A percentile compares a stretch with the other conserved stretches of the same genome.
Evolutionary conservation across 2,113 vertebrate genomes (phyloP).

Genomic region (Xyliphius kryptos): DNA sequence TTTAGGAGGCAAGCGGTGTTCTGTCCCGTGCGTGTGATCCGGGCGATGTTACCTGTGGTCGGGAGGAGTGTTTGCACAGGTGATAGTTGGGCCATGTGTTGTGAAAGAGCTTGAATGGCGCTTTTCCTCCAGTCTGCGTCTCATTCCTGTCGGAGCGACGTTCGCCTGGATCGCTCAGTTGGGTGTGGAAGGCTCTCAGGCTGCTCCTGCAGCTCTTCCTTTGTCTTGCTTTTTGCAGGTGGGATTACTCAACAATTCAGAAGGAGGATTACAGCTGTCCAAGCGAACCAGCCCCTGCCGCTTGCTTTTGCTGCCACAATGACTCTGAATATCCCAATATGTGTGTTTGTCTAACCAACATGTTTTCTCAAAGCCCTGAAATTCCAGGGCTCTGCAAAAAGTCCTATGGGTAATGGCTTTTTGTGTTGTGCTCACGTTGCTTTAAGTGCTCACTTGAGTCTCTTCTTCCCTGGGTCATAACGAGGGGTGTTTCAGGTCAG

Average conservation of each 20-base stretch:
- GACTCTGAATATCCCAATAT: too few relatives aligned
- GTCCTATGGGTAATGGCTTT: too few relatives aligned
- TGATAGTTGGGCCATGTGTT: constrained; percentile 31
- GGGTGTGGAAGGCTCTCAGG: constrained; percentile 33
- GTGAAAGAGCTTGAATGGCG: constrained; percentile 31
- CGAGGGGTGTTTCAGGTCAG: too few relatives aligned
- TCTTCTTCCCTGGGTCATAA: too few relatives aligned
- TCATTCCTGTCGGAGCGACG: constrained; percentile 33
- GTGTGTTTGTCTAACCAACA: constrained; percentile 18
- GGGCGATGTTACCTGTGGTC: constrained; percentile 31
- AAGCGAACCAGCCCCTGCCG: not conserved
- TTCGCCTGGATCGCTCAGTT: constrained; percentile 23
- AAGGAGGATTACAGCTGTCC: constrained; percentile 42
- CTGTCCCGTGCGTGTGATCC: constrained; percentile 21
- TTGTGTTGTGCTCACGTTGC: not conserved
- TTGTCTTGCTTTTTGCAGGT: constrained; percentile 38
- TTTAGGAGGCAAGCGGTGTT: constrained; percentile 27
- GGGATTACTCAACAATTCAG: constrained; percentile 42
- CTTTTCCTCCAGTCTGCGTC: constrained; percentile 38
- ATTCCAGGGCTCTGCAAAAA: constrained; percentile 20
- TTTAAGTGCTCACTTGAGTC: too few relatives aligned
- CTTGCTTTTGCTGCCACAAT: too few relatives aligned
- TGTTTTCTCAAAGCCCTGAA: constrained; percentile 34
- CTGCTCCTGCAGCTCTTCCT: constrained; percentile 27
- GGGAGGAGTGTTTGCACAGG: constrained; percentile 49